These are phyloP conservation scores for Drosophila grimshawi DNA, from an alignment of 1,140 invertebrate species.

Conservation along the genomic window DNA sequence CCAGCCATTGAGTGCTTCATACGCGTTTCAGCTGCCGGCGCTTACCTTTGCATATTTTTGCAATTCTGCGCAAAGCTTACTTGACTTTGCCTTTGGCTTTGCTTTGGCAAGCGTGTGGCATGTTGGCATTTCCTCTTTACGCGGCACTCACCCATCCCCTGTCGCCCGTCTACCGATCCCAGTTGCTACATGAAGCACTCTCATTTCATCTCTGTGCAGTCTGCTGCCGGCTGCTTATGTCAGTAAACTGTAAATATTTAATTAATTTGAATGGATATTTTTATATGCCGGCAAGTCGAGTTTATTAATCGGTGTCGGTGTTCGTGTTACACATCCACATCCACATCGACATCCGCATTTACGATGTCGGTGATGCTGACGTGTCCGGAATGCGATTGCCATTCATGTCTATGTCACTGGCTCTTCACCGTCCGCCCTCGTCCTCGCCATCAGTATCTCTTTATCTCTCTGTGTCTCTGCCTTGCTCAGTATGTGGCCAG, in stretches of 20 bases:
- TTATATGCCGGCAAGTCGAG: conserved; percentile 77
- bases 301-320: conserved; percentile 67
- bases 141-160: conserved; percentile 12
- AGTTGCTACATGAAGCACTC: background rate
- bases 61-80: conserved; percentile 78
- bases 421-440: no score
- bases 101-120: conserved; percentile 37
- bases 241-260: conserved; percentile 82
- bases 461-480: background rate
- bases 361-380: conserved; percentile 15
- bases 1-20: conserved; percentile 44
- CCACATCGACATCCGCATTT: conserved; percentile 16
- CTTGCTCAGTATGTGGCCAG: no score
- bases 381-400: conserved; percentile 14
- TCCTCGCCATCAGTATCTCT: background rate
- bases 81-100: conserved; percentile 51
- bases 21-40: conserved; percentile 35
- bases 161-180: background rate
- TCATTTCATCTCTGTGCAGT: background rate
- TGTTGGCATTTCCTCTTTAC: conserved; percentile 40
- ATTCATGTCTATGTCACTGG: background rate
- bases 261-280: conserved; percentile 82
- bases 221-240: conserved; percentile 56
- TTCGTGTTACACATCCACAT: conserved; percentile 8
- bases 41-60: conserved; percentile 82